These are phyloP conservation scores for Plebejus anna DNA, from an alignment of 2,888 invertebrate species.

Conservation along the genomic window DNA sequence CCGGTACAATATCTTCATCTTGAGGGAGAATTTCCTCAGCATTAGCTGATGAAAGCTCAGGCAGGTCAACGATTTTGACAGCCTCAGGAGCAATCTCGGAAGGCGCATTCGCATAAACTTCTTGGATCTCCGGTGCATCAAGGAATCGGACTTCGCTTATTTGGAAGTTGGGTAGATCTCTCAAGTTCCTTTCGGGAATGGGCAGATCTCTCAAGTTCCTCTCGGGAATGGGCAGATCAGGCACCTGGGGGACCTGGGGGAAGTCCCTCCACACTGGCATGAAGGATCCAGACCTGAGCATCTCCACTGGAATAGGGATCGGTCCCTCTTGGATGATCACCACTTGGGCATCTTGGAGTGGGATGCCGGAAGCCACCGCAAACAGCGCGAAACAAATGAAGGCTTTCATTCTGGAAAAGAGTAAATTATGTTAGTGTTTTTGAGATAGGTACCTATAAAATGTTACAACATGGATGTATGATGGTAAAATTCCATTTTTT, in stretches of 20 bases:
- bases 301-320: constrained; percentile 1
- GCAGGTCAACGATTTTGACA: neutral
- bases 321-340: neutral
- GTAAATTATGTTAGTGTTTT: neutral
- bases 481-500: too few relatives aligned
- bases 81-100: neutral
- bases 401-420: constrained; percentile 23
- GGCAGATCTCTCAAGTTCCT: neutral
- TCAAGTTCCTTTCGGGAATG: neutral
- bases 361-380: constrained; percentile 26
- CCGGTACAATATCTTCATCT: neutral
- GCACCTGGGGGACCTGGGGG: neutral
- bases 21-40: neutral
- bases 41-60: neutral
- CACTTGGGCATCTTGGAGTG: neutral
- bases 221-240: neutral
- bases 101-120: neutral
- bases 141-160: neutral
- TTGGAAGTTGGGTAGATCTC: neutral
- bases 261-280: constrained; percentile 23
- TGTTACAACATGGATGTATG: neutral
- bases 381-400: constrained; percentile 24
- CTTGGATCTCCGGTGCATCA: neutral
- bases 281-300: neutral
- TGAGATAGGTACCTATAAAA: neutral